Evolutionary conservation across 1,140 invertebrate genomes (phyloP), one percentile per base, ranked within the genome.

Genomic region (Plutomurus gul): DNA sequence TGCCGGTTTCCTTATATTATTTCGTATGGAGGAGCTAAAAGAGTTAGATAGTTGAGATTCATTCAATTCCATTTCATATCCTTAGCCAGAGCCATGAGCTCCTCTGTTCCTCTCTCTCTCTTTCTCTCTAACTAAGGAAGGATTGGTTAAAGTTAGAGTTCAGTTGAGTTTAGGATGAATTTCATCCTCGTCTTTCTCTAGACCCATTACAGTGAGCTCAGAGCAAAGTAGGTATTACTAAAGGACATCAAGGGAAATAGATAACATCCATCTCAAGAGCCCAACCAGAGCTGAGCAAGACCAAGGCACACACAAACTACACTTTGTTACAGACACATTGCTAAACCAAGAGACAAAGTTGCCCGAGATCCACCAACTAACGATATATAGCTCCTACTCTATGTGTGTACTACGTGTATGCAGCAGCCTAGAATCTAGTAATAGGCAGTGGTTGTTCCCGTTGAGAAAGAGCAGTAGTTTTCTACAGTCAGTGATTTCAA

Each of bases 201-300:
- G 56, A 33, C 56, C 77, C 72, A 79, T 79, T 79, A 79, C 46
- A 39, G 47, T 65, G 76, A 72, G 40, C 47, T 78, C 16, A 11
- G 73, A 70, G 75, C n/a, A 80, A 81, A 81, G 80, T 77, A 81
- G 74, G 79, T 77, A 76, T 51, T 80, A 78, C 40, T 75, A 71
- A 72, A 71, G 60, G 75, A 79, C 77, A 82, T 79, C 74, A 79
- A 79, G 77, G 75, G 75, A 82, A 79, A 82, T 77, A 79, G 81
- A 82, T 82, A 82, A 82, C 81, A 82, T 82, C 77, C 77, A 82
- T 82, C 80, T 78, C 76, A 16, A 65, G 56, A 65, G 56, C 30
- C 27, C 30, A 16, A 30, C 27, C 51, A 1, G 33, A 25, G 6
- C 47, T 22, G 47, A 22, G 20, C 1, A 51, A 20, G 47, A 18